These are phyloP conservation scores for Leiothrix lutea DNA, from an alignment of 2,113 vertebrate genomes.

Conservation along the genomic window DNA sequence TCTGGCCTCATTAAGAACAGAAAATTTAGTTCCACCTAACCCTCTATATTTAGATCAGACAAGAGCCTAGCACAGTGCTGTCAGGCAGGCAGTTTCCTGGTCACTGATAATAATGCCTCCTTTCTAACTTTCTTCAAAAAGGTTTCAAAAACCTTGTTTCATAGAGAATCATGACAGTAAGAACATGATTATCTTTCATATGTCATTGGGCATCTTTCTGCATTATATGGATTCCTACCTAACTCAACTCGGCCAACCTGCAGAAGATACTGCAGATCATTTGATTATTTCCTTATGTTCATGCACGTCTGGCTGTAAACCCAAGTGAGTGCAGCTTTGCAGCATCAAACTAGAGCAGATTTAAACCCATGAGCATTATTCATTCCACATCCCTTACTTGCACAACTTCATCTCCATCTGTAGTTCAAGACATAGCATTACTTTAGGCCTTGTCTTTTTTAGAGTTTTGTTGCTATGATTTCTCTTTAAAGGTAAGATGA, in stretches of 20 bases:
- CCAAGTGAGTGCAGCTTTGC: not conserved
- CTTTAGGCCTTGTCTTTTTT: not conserved
- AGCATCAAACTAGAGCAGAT: not conserved
- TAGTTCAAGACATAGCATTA: not conserved
- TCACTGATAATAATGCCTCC: not conserved
- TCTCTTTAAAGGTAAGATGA: not conserved
- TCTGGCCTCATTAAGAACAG: not conserved
- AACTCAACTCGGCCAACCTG: not conserved
- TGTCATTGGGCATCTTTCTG: not conserved
- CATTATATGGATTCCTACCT: not conserved
- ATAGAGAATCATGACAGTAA: not conserved
- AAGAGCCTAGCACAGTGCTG: not conserved
- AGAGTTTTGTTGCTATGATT: not conserved
- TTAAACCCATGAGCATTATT: not conserved
- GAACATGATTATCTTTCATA: not conserved
- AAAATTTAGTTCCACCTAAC: not conserved
- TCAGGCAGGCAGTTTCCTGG: not conserved
- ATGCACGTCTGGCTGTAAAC: not conserved
- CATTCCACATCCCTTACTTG: not conserved
- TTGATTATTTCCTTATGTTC: not conserved
- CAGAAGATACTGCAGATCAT: not conserved
- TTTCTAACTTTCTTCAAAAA: not conserved
- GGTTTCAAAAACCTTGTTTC: not conserved
- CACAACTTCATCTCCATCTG: not conserved
- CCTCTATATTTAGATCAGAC: not conserved